phyloP scores from a whole-genome alignment of 2,888 invertebrate genomes.

The Pandemis corylana region DNA sequence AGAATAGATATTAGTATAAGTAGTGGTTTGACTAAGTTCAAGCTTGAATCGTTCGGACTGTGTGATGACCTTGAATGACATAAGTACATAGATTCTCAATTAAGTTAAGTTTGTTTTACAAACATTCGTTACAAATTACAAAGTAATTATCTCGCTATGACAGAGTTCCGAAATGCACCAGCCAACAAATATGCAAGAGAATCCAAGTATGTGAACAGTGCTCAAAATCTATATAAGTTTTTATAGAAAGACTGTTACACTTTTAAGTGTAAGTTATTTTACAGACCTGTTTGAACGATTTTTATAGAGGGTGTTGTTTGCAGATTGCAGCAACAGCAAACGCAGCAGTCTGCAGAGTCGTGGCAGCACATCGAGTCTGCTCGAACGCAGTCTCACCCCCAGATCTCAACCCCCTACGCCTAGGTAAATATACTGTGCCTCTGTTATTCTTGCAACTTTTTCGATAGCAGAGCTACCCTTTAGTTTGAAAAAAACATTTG shows the following conservation, averaged over 20 bases:
- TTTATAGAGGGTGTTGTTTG: slow-evolving; percentile 38
- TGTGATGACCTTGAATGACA: background rate
- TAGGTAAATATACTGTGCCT: slow-evolving; percentile 78
- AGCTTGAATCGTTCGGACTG: background rate
- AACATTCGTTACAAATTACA: too few species aligned
- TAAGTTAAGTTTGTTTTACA: background rate
- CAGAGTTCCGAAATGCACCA: too few species aligned
- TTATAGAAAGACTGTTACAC: background rate
- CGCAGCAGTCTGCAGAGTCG: slow-evolving; percentile 96
- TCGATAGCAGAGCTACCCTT: too few species aligned
- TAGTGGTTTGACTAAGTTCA: background rate
- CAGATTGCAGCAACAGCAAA: slow-evolving; percentile 93
- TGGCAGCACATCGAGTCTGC: slow-evolving; percentile 94
- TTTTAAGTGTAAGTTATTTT: background rate
- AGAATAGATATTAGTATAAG: background rate
- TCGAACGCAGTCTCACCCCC: slow-evolving; percentile 93
- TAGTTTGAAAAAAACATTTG: too few species aligned
- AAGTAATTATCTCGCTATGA: too few species aligned
- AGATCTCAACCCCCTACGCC: slow-evolving; percentile 97
- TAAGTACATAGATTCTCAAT: background rate
- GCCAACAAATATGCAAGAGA: too few species aligned
- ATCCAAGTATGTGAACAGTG: too few species aligned
- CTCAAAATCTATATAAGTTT: too few species aligned
- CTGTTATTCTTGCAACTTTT: too few species aligned
- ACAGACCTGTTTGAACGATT: too few species aligned